Evolutionary conservation across 2,888 invertebrate species (phyloP), one percentile per base, ranked within the genome.

Genomic region (Loripinus fragilis): DNA sequence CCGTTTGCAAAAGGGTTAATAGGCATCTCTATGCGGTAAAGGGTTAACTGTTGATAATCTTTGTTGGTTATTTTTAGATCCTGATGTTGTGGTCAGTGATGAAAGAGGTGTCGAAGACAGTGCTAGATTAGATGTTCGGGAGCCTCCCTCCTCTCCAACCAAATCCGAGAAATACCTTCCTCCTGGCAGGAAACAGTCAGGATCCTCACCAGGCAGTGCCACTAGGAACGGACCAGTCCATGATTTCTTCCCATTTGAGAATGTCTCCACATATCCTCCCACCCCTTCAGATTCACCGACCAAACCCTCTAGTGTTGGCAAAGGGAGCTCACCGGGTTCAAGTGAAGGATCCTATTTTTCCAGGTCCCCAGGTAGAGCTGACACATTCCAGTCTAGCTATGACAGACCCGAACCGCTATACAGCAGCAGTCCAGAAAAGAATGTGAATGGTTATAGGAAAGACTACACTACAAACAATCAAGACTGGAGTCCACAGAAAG

Each of bases 171-270:
- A 78, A 60, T 81, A 81, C 70, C 73, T 81, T 55, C 81, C 81
- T 25, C 81, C 81, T 3, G 76, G 71, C 38, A 69, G 76, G 38
- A 82, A 82, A 65, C 74, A 76, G 42, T 48, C 52, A n/a, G 77
- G 74, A 25, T 66, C 67, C n/a, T 71, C 77, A 1, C 64, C 69
- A 45, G 69, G 77, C 20, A 66, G 48, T 30, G 60, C 65, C 5
- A 71, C 74, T 35, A 42, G 65, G 35, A 70, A 77, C 25, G 72
- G 75, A 69, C 81, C 77, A 10, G 83, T 80, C 20, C 69, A 71
- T 52, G 83, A 83, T 41, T 83, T 83, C 64, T 83, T 80, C 23
- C 83, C 83, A 35, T 83, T 83, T 72, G 76, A 78, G 20, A 83
- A 76, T 76, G 80, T 83, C 15, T 83, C 83, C 3, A 78, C 78